Percentiles rank a stretch among this genome's conserved stretches.
These are phyloP conservation scores for Todus mexicanus DNA, from an alignment of 2,797 vertebrate genomes.

Conservation along the genomic window DNA sequence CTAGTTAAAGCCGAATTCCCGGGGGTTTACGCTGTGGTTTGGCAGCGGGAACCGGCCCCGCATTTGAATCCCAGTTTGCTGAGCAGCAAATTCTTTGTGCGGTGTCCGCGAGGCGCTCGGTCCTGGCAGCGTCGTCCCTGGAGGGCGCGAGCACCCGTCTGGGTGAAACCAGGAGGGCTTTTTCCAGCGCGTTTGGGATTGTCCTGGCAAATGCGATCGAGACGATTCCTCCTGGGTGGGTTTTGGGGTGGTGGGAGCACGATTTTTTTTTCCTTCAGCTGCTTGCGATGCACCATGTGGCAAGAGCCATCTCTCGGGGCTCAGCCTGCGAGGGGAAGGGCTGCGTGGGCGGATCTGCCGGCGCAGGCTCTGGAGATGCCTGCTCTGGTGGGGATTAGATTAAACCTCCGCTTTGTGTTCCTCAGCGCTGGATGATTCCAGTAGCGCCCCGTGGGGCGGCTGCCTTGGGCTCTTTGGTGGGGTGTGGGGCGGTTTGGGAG, in stretches of 20 bases:
- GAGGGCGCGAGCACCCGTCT: neutral
- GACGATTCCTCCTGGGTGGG: neutral
- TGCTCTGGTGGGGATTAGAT: neutral
- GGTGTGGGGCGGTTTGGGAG: neutral
- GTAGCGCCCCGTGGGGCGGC: fast-evolving
- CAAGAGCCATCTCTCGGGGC: neutral
- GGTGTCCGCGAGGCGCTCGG: neutral
- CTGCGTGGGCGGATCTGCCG: neutral
- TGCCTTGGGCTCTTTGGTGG: neutral
- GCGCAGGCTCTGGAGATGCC: neutral
- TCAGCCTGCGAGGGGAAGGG: neutral
- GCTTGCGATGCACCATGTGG: neutral
- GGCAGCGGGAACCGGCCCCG: neutral
- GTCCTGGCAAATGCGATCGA: neutral
- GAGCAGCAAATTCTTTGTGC: constrained; percentile 11
- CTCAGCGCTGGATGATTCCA: neutral
- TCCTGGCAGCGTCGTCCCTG: neutral
- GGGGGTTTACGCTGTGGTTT: constrained; percentile 36
- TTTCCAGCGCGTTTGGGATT: neutral
- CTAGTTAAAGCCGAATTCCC: constrained; percentile 16
- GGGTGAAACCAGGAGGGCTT: neutral
- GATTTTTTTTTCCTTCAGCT: neutral
- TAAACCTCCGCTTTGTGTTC: neutral
- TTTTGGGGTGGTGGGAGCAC: neutral
- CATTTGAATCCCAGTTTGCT: neutral